A percentile compares a stretch with the other conserved stretches of the same genome.
phyloP scores from a whole-genome alignment of 2,888 invertebrate species.

The Drosophila anceps region DNA sequence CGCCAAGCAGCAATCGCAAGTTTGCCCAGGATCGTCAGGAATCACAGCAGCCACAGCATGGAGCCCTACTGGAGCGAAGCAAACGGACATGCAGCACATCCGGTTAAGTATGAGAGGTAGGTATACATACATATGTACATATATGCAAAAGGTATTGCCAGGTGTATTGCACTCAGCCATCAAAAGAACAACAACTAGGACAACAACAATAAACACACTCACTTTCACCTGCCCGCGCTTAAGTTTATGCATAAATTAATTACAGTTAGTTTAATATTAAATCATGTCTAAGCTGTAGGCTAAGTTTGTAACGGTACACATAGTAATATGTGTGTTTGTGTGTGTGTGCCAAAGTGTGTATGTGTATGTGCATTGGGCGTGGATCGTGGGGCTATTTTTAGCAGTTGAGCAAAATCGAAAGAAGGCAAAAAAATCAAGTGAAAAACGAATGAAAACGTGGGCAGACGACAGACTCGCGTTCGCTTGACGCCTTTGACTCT shows the following conservation, averaged over 20 bases:
- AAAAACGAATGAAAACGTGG: constrained; percentile 69
- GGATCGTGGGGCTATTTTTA: constrained; percentile 67
- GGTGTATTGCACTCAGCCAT: constrained; percentile 16
- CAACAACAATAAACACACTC: constrained; percentile 42
- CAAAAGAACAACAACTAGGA: constrained; percentile 23
- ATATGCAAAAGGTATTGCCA: constrained; percentile 17
- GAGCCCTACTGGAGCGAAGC: constrained; percentile 85
- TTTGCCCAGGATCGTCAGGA: constrained; percentile 44
- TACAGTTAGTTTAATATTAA: constrained; percentile 52
- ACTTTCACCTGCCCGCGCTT: constrained; percentile 69
- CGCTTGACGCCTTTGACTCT: constrained; percentile 43
- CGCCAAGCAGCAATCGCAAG: constrained; percentile 19
- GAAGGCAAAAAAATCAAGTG: constrained; percentile 45
- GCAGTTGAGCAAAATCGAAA: constrained; percentile 62
- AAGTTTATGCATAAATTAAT: constrained; percentile 45
- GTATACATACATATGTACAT: too few species aligned
- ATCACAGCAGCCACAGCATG: constrained; percentile 69
- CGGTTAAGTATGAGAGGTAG: constrained; percentile 86
- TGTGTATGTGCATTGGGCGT: constrained; percentile 46
- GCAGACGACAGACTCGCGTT: constrained; percentile 53
- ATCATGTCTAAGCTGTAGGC: constrained; percentile 40
- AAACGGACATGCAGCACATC: constrained; percentile 85
- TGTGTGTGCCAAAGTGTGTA: constrained; percentile 4
- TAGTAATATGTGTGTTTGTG: not conserved
- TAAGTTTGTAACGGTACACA: constrained; percentile 46